Base-by-base conservation (phyloP, 2,888 invertebrate genomes). In the Drosophila nr. perissopoda region DNA sequence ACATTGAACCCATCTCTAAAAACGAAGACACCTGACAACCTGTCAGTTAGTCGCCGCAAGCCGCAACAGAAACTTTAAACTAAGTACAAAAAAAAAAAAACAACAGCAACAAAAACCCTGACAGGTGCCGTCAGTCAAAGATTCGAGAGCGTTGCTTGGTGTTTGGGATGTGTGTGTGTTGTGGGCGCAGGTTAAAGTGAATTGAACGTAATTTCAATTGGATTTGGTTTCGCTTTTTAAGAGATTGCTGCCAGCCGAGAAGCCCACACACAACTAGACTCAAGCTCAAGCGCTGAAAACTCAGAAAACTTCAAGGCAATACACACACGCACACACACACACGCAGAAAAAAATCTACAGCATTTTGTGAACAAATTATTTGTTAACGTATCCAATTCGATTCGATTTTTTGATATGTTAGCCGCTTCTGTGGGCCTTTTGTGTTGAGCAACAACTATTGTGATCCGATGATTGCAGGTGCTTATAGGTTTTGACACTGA, bases 171-270 rank as follows among this genome's bases (percentile, higher is more conserved):
- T 33, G 11, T 33, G 33, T 21, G 21, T 33, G n/a, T 13, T 64
- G 65, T 68, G 70, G 75, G 70, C 64, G 74, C 29, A 13, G 48
- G 34, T 49, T 58, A 33, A 56, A 56, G n/a, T 53, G 63, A 64
- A 70, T 66, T 71, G 57, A 72, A 72, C 48, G 56, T 62, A 36
- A 65, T 73, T 76, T 81, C 57, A 70, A 82, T 82, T 79, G 62
- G 40, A 29, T 79, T 62, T 62, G 51, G 27, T 51, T 61, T 27
- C 42, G 48, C 57, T 48, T 51, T 57, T 34, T 29, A 31, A 40
- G 16, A 61, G 42, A 16, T 53, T 46, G 46, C 21, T 46, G 27
- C 46, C 46, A 25, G 40, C 21, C 38, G 34, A 60, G 21, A 33
- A 42, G 13, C 51, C 68, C 69, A 68, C 68, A 49, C 34, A 40